Percentiles rank a stretch among this genome's conserved stretches.
Conservation (phyloP, 2,113 vertebrate species). For the Guaruba guarouba region DNA sequence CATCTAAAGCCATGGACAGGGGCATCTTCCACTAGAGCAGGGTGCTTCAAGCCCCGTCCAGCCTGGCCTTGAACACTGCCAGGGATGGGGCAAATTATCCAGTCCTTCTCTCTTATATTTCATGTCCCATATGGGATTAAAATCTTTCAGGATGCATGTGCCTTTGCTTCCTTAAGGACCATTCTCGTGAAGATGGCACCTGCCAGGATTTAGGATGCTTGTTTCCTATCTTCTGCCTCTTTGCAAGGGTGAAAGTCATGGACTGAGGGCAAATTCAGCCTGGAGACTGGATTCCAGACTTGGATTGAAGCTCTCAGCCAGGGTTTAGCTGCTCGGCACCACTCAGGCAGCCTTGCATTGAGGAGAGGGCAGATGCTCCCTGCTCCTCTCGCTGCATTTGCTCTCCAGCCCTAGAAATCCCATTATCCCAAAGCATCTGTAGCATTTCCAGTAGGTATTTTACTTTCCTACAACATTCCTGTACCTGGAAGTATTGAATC, state of each 20-base stretch:
- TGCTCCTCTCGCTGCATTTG: background rate
- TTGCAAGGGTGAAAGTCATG: background rate
- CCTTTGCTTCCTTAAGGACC: background rate
- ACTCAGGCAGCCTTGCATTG: background rate
- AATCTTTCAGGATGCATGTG: background rate
- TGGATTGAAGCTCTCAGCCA: background rate
- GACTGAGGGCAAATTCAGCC: background rate
- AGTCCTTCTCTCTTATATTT: background rate
- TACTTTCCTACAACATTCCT: background rate
- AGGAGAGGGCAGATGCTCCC: background rate
- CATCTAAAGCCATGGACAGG: background rate
- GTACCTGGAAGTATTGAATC: background rate
- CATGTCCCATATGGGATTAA: background rate
- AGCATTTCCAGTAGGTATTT: background rate
- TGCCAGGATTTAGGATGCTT: background rate
- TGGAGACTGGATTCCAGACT: background rate
- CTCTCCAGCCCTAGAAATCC: background rate
- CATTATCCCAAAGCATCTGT: background rate
- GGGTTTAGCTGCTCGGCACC: background rate
- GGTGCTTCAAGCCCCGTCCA: background rate
- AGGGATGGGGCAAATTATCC: background rate
- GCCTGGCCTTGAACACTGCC: background rate
- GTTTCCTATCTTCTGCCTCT: background rate
- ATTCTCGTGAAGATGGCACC: fast-evolving
- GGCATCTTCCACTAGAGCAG: background rate